Base-by-base conservation (phyloP, 1,140 invertebrate species). In the Nephila pilipes region DNA sequence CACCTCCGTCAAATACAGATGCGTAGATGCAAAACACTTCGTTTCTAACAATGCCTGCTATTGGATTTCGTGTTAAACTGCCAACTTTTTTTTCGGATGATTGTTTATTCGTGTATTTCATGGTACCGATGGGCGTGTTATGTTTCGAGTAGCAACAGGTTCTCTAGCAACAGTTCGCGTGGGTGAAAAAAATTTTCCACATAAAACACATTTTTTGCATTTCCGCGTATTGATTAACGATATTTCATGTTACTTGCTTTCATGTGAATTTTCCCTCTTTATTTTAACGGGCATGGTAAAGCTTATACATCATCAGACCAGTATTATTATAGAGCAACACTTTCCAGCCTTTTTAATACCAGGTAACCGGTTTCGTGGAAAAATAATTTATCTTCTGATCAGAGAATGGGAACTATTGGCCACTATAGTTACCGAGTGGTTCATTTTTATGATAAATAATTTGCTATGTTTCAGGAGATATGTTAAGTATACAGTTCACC, bases 181-280 rank as follows among this genome's bases (percentile, higher is more conserved):
- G 69, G 69, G 69, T 20, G 69, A 75, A 36, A 75, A 75, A 75
- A 75, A 18, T 22, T 32, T 75, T 75, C 12, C 29, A 14, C 29
- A 18, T 16, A 36, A 32, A 16, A 75, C 14, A 20, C 18, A 75
- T 20, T 75, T 75, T 75, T 36, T 36, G 29, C 69, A 75, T 75
- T 75, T 75, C 69, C 69, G 69, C 29, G 69, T 75, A 75, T 75
- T 75, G 69, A 75, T 75, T 75, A 75, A 36, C 14, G 69, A 20
- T 36, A 75, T 8, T 75, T 75, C 18, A 36, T 75, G 69, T 0
- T 10, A 46, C 12, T 12, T 65, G 1, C 25, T 32, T 36, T 32
- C 4, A 20, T 5, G 4, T 3, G 18, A 16, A 25, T 18, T 5
- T 29, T 36, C 36, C 6, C 12, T 10, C 46, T 46, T 46, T 46